phyloP scores from a whole-genome alignment of 2,797 vertebrate genomes.

The Coendou prehensilis region DNA sequence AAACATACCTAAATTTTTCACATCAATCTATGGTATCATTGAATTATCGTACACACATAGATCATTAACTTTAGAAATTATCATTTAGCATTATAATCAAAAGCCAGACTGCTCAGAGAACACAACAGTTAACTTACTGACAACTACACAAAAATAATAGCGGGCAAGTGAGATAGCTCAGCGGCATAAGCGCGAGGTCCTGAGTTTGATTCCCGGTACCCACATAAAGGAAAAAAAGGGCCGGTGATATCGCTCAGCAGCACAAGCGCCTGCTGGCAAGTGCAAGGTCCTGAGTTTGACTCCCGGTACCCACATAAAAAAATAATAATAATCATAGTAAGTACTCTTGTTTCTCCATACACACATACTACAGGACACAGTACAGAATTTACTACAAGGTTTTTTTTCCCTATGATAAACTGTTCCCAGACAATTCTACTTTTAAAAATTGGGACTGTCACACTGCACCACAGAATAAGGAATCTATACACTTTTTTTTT shows the following conservation, averaged over 20 bases:
- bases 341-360: background rate
- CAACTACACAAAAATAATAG: background rate
- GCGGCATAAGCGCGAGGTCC: too few relatives aligned
- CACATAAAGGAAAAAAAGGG: too few relatives aligned
- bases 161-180: too few relatives aligned
- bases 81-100: background rate
- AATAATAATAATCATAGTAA: background rate
- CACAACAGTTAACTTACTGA: conserved; percentile 53
- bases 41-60: background rate
- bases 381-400: background rate
- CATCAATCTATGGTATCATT: background rate
- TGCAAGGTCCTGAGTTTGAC: too few relatives aligned
- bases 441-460: conserved; percentile 11
- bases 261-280: too few relatives aligned
- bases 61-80: conserved; percentile 12
- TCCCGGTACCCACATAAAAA: too few relatives aligned
- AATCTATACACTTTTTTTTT: background rate
- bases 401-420: background rate
- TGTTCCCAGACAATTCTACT: background rate
- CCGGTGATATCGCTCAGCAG: too few relatives aligned
- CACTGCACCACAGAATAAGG: background rate
- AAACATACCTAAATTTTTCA: conserved; percentile 40
- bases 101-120: conserved; percentile 24
- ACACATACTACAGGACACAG: background rate
- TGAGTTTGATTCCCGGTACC: too few relatives aligned